Conservation (phyloP, 2,113 vertebrate species). For the Mellivora capensis region DNA sequence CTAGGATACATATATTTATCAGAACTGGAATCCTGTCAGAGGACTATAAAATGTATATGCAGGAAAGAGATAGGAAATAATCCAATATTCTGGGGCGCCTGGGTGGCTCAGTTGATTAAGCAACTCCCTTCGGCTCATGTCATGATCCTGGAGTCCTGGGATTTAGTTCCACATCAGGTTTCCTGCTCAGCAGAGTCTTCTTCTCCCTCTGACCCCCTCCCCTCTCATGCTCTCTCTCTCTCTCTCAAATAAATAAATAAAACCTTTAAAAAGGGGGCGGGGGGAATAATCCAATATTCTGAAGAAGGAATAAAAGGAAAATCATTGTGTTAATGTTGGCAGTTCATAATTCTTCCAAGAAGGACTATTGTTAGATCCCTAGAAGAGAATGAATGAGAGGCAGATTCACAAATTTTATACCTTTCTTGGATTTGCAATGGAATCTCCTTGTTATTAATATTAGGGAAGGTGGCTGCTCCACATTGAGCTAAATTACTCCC, state of each 20-base stretch:
- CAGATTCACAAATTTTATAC: not conserved
- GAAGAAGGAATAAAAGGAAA: not conserved
- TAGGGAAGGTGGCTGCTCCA: not conserved
- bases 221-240: too few relatives aligned
- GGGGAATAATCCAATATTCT: not conserved
- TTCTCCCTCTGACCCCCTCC: too few relatives aligned
- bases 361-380: not conserved
- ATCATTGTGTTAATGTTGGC: not conserved
- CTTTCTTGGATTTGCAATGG: not conserved
- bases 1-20: not conserved
- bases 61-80: not conserved
- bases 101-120: too few relatives aligned
- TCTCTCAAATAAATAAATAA: too few relatives aligned
- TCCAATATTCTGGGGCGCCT: not conserved
- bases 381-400: not conserved
- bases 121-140: too few relatives aligned
- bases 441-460: not conserved
- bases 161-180: too few relatives aligned
- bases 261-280: too few relatives aligned
- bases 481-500: not conserved
- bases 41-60: not conserved
- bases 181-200: too few relatives aligned
- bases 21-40: not conserved
- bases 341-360: not conserved
- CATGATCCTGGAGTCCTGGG: too few relatives aligned